Evolutionary conservation across 2,888 invertebrate genomes (phyloP), one percentile per base, ranked within the genome.

Genomic region (Clanis bilineata): DNA sequence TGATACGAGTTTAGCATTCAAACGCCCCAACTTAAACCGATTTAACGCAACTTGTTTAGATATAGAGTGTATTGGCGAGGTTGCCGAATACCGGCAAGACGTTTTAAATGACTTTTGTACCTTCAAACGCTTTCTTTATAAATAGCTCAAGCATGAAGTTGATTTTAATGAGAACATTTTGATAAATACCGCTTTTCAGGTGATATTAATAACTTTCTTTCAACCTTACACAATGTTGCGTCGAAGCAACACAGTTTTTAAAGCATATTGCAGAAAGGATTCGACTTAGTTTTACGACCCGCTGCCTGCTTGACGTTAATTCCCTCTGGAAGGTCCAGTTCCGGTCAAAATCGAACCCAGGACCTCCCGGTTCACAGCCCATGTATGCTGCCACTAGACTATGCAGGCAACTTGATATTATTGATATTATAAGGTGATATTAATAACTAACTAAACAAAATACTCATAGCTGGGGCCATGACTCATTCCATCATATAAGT

Each of bases 11-110:
- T 80, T 76, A 72, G 73, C 72, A 77, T 79, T 79, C 72, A 74
- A 80, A 82, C 73, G 74, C 69, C 71, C 75, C 68, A 78, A 79
- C 72, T 82, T 80, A 71, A 76, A 78, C 72, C 74, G 74, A 78
- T 78, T 80, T 73, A 72, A 80, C 71, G 68, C 70, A 71, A 76
- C 70, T 71, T 71, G 69, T 74, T 70, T 70, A 70, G 69, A 73
- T 76, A 70, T 73, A 74, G 74, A 70, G 72, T 70, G 70, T 68
- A 71, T 70, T 65, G 66, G 70, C 58, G 55, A 54, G 51, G 59
- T 59, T 59, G 28, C 22, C 38, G 22, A 54, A 58, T 51, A 18
- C 6, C 15, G 18, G 15, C 12, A 2, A 41, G 28, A 58, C 36
- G 22, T 36, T 44, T 22, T 36, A 44, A n/a, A 57, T 21, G 21